Evolutionary conservation across 1,140 invertebrate species (phyloP), one percentile per base, ranked within the genome.

Genomic region (Lepidostoma basale): DNA sequence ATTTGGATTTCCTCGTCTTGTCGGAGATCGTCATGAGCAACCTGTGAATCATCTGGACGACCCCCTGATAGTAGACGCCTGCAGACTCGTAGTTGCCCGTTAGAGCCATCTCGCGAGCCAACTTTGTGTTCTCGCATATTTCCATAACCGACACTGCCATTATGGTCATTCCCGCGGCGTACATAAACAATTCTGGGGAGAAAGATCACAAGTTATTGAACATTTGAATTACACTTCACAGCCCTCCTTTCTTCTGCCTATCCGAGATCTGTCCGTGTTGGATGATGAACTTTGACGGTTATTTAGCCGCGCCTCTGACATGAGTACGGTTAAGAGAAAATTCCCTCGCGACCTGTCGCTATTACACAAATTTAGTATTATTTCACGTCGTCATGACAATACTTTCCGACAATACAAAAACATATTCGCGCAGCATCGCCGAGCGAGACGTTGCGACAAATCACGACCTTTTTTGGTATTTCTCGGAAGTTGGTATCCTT

Each of bases 41-140:
- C 73, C 88, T 89, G 75, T 95, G 92, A 74, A 97, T 92, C 82
- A 96, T 93, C 78, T 95, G 92, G 28, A 96, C 85, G 3, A 95
- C 92, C 49, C 95, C 94, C 82, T 98, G 93, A 79, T 98, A 99
- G 82, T 98, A 98, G 47, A 98, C 94, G 74, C 90, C 85, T 9
- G 96, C 92, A 63, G 93, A 94, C 76, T 98, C 96, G 78, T 99
- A 99, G 80, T 98, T 97, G 5, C 96, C 96, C 76, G 94, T 90
- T 68, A 98, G 83, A 62, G 95, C 94, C 90, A 94, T 95, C 84
- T 98, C 96, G 74, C 97, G 86, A 30, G 94, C 96, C 77, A 97
- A 84, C 83, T 95, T 96, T 60, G 93, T 91, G 83, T 95, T 95
- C 84, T 96, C 92, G 85, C 89, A 92, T 80, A 96, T 95, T 85